Evolutionary conservation across 2,797 vertebrate species (phyloP).

Genomic region (Hyperoplus immaculatus): DNA sequence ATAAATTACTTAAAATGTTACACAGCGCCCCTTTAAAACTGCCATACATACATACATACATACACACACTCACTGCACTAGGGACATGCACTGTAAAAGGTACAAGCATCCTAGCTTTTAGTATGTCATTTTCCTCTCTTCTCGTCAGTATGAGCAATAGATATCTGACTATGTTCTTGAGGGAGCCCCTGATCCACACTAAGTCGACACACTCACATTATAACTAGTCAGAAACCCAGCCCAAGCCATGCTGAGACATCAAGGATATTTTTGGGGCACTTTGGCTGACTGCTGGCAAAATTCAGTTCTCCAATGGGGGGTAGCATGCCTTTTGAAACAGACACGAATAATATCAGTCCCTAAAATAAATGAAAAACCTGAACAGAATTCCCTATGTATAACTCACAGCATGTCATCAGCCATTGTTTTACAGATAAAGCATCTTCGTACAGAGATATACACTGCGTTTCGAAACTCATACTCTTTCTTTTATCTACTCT

Average conservation of each 20-base stretch:
- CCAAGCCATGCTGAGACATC: conserved; percentile 36
- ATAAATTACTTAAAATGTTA: no score
- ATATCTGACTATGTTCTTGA: conserved; percentile 20
- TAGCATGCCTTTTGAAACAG: not conserved
- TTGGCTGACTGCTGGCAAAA: conserved; percentile 18
- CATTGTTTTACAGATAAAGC: no score
- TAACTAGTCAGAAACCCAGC: conserved; percentile 26
- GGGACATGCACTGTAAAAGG: no score
- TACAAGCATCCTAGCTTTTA: no score
- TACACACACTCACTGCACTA: no score
- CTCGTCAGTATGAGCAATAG: conserved; percentile 12
- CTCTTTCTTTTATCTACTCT: no score
- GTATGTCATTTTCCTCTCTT: conserved; percentile 7
- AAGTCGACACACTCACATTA: conserved; percentile 40
- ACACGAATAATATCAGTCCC: conserved; percentile 10
- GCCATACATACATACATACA: no score
- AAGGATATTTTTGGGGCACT: conserved; percentile 21
- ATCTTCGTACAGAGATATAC: no score
- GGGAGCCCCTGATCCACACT: conserved; percentile 30
- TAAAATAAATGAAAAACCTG: not conserved
- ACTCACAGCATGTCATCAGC: no score
- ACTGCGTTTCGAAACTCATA: no score
- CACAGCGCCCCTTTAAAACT: no score
- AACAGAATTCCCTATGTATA: no score
- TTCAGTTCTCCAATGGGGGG: conserved; percentile 16